A percentile compares a stretch with the other conserved stretches of the same genome.
phyloP scores from a whole-genome alignment of 2,797 vertebrate species.

The Pseudocheirus occidentalis region DNA sequence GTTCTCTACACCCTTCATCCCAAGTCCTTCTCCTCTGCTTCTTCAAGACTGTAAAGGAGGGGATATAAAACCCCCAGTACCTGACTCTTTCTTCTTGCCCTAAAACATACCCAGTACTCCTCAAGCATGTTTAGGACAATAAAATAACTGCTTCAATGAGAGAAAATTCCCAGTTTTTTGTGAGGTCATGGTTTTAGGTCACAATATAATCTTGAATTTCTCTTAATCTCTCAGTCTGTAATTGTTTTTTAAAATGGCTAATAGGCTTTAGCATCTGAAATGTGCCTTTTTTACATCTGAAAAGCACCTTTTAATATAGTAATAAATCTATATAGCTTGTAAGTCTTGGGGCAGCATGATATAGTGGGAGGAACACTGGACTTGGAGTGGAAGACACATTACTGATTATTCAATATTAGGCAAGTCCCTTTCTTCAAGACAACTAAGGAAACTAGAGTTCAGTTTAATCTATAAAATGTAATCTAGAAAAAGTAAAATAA shows the following conservation, averaged over 20 bases:
- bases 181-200: not conserved
- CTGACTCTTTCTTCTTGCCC: not conserved
- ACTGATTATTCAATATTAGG: not conserved
- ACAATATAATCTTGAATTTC: not conserved
- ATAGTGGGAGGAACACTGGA: not conserved
- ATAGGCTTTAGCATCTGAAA: not conserved
- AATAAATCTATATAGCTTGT: not conserved
- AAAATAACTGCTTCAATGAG: not conserved
- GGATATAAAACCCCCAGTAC: not conserved
- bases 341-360: not conserved
- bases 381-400: not conserved
- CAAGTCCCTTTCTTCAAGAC: not conserved
- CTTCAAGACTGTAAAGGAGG: too few species aligned
- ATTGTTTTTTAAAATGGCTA: not conserved
- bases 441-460: not conserved
- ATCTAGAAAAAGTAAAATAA: not conserved
- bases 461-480: not conserved
- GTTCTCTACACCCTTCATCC: not conserved
- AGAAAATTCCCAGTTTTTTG: not conserved
- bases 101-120: not conserved
- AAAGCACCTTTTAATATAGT: not conserved
- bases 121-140: not conserved
- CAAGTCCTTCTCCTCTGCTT: not conserved
- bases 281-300: not conserved
- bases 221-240: not conserved